phyloP scores from a whole-genome alignment of 1,140 invertebrate genomes.

The Laupala kohalensis region DNA sequence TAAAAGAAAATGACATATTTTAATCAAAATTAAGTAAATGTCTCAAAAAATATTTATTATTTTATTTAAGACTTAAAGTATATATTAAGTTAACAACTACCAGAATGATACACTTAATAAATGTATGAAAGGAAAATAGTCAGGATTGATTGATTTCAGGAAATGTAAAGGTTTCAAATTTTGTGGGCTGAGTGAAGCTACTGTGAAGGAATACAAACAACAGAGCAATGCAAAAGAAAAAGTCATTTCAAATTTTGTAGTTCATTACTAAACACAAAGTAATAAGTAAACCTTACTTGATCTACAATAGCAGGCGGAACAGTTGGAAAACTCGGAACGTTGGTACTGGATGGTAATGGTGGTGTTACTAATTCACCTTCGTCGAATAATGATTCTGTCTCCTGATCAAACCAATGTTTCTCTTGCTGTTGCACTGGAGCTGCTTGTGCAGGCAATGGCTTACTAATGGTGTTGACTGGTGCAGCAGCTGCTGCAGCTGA shows the following conservation, averaged over 20 bases:
- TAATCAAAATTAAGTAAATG: too few relatives aligned
- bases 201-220: background rate
- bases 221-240: background rate
- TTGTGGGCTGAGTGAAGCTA: background rate
- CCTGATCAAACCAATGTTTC: constrained; percentile 35
- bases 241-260: background rate
- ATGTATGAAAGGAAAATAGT: too few relatives aligned
- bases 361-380: constrained; percentile 25
- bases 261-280: background rate
- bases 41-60: too few relatives aligned
- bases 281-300: background rate
- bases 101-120: too few relatives aligned
- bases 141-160: too few relatives aligned
- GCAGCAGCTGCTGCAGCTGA: background rate
- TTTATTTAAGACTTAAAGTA: too few relatives aligned
- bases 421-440: constrained; percentile 13
- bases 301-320: background rate
- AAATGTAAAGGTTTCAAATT: too few relatives aligned
- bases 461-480: background rate
- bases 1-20: background rate
- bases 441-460: background rate
- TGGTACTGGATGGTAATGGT: constrained; percentile 5
- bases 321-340: background rate
- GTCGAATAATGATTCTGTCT: constrained; percentile 35
- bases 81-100: too few relatives aligned